Percentiles rank a stretch among this genome's conserved stretches.
phyloP scores from a whole-genome alignment of 2,888 invertebrate genomes.

The Acleris cristana region DNA sequence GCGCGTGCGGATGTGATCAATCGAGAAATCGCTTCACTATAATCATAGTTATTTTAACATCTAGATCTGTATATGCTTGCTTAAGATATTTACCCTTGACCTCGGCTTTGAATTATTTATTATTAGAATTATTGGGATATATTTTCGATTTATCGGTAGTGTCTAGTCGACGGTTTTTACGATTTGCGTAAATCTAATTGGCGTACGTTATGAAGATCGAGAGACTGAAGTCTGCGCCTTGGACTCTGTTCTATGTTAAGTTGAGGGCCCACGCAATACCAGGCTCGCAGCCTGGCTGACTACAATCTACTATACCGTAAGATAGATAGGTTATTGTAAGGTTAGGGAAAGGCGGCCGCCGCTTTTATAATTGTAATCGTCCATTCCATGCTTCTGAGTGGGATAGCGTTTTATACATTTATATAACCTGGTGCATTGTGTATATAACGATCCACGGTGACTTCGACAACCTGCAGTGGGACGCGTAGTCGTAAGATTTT shows the following conservation, averaged over 20 bases:
- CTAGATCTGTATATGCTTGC: conserved; percentile 75
- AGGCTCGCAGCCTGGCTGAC: conserved; percentile 62
- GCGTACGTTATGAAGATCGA: conserved; percentile 54
- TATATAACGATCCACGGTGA: conserved; percentile 54
- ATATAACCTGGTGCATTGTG: conserved; percentile 59
- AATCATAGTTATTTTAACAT: conserved; percentile 69
- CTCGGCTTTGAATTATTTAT: conserved; percentile 73
- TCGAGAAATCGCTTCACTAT: conserved; percentile 68
- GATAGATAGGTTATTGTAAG: conserved; percentile 73
- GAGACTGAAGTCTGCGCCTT: conserved; percentile 51
- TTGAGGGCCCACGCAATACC: conserved; percentile 74
- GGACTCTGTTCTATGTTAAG: conserved; percentile 60
- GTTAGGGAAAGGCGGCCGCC: conserved; percentile 58
- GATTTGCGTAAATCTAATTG: conserved; percentile 48
- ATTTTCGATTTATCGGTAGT: conserved; percentile 66
- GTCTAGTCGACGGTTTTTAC: conserved; percentile 73
- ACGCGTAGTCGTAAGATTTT: conserved; percentile 50
- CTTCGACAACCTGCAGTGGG: conserved; percentile 52
- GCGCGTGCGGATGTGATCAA: conserved; percentile 74
- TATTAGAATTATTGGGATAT: conserved; percentile 59
- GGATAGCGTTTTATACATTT: conserved; percentile 42
- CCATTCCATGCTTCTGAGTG: conserved; percentile 64
- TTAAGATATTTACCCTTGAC: conserved; percentile 63
- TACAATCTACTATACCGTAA: conserved; percentile 53
- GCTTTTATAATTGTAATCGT: conserved; percentile 59